Conservation (phyloP, 2,888 invertebrate species). For the Caenorhabditis drosophilae region DNA sequence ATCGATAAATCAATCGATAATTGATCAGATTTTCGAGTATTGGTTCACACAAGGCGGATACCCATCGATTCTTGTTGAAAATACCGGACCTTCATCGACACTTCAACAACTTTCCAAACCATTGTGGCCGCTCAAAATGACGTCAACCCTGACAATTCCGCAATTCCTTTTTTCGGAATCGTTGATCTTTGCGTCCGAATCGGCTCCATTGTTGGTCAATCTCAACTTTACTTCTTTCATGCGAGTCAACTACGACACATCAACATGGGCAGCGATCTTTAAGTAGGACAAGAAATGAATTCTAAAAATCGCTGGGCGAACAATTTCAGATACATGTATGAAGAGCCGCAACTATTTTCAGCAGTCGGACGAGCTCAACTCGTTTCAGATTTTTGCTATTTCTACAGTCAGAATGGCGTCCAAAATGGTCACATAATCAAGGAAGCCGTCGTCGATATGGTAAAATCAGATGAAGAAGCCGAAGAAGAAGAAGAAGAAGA, state of each 20-base stretch:
- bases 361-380: conserved; percentile 60
- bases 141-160: conserved; percentile 34
- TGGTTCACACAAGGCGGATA: conserved; percentile 51
- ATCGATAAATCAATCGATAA: background rate
- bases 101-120: conserved; percentile 35
- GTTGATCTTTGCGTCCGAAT: conserved; percentile 36
- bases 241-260: conserved; percentile 52
- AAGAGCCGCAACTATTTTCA: conserved; percentile 43
- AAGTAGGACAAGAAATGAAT: conserved; percentile 19
- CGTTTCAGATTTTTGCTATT: conserved; percentile 66
- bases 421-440: conserved; percentile 34
- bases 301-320: background rate
- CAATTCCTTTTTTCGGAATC: conserved; percentile 46
- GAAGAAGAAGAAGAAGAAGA: background rate
- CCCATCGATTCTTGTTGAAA: conserved; percentile 45
- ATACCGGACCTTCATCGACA: conserved; percentile 31
- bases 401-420: conserved; percentile 49
- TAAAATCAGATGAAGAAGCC: too few relatives aligned
- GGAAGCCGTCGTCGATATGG: conserved; percentile 47
- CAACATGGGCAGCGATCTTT: conserved; percentile 51
- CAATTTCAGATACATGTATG: conserved; percentile 41
- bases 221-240: conserved; percentile 53
- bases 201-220: conserved; percentile 45
- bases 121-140: conserved; percentile 44
- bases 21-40: conserved; percentile 47